phyloP scores from a whole-genome alignment of 2,113 vertebrate genomes.

The Nycticorax nycticorax region DNA sequence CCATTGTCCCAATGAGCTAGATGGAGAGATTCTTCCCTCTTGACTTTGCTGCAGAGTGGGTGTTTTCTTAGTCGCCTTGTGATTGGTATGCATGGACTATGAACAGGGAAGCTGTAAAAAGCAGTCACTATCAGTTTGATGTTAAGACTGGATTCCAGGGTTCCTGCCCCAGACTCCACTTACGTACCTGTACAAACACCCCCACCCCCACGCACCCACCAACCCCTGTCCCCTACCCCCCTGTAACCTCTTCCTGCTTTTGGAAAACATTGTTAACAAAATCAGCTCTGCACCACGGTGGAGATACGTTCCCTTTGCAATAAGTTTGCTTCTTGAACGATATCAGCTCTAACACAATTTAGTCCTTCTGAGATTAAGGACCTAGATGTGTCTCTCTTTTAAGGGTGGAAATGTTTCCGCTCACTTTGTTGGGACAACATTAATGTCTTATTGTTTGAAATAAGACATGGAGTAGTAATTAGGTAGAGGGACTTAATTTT shows the following conservation, averaged over 20 bases:
- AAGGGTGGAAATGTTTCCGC: neutral
- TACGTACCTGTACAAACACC: neutral
- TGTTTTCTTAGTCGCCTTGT: neutral
- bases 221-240: neutral
- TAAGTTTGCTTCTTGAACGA: neutral
- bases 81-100: neutral
- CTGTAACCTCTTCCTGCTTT: neutral
- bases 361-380: neutral
- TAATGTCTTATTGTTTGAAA: neutral
- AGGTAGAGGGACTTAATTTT: neutral
- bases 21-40: neutral
- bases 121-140: neutral
- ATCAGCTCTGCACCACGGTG: neutral
- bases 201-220: fast-evolving
- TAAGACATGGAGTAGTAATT: neutral
- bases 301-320: neutral
- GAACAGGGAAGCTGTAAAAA: neutral
- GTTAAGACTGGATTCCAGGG: neutral
- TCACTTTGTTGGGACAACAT: neutral
- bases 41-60: neutral
- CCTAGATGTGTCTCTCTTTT: neutral
- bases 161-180: neutral
- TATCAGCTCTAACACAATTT: neutral
- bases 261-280: neutral
- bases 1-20: neutral